Base-by-base conservation (phyloP, 2,797 vertebrate genomes). In the Tauraco hartlaubi region DNA sequence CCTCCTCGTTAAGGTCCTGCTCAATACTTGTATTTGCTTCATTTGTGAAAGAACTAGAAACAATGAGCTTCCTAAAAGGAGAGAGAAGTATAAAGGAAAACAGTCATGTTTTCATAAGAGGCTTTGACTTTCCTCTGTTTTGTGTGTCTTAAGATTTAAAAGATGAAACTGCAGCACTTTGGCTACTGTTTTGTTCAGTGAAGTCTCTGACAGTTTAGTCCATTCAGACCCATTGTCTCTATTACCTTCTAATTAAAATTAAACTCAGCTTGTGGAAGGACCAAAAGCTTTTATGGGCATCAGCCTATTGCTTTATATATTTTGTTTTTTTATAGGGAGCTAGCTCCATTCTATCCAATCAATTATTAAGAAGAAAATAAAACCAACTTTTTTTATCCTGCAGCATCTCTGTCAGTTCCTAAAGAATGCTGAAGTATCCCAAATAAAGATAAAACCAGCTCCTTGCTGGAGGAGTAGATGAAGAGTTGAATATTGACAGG, bases 91-190 rank as follows among this genome's bases (percentile, higher is more conserved):
- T 23, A 28, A 71, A 83, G 37, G 5, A 68, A 21, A 54, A 39
- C 0, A 0, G n/a, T 37, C 17, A 4, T 29, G 9, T 54, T 80
- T 74, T 52, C 2, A 0, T 25, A 33, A 31, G n/a, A 63, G 14
- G 21, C 16, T 31, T 49, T 62, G 28, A 8, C 20, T 83, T 29
- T 31, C 15, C 25, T 61, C 15, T 35, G 0, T 19, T 82, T 74
- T 61, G 5, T 33, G n/a, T 67, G 25, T 37, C 62, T 35, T 35
- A 64, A 37, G 17, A 75, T 68, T 16, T n/a, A 55, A 44, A 75
- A 55, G 52, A 46, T 56, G 48, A 72, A 71, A 61, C n/a, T 51
- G 29, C 41, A 84, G 41, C 29, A 39, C 41, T 77, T 63, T 44
- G 55, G 23, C 16, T 56, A 3, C 10, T 55, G 3, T 51, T 69